Conservation (phyloP, 2,113 vertebrate species). For the Halcyon malimbica region DNA sequence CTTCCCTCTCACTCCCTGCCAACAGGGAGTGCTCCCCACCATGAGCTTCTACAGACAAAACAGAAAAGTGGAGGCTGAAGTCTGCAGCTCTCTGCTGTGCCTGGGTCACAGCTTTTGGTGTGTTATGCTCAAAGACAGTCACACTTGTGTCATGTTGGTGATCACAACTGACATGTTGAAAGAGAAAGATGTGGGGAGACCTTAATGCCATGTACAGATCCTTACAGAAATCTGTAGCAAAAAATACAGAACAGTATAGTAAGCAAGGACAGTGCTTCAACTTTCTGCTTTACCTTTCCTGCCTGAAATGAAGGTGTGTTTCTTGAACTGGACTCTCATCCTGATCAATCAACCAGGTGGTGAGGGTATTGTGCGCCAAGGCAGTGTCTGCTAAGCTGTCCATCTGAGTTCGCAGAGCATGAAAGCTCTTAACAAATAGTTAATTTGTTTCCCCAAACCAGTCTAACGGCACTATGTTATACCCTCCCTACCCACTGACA, state of each 20-base stretch:
- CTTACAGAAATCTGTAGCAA: not conserved
- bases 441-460: not conserved
- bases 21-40: rapidly evolving
- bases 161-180: not conserved
- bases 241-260: not conserved
- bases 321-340: not conserved
- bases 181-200: not conserved
- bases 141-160: not conserved
- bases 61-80: not conserved
- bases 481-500: not conserved
- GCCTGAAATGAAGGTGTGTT: not conserved
- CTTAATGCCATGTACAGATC: not conserved
- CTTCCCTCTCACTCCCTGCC: rapidly evolving
- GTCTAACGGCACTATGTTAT: not conserved
- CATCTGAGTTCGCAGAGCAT: not conserved
- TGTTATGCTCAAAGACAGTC: not conserved
- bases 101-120: not conserved
- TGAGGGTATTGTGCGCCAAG: not conserved
- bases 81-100: not conserved
- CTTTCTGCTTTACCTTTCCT: not conserved
- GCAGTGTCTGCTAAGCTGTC: not conserved
- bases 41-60: not conserved
- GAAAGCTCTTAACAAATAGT: not conserved
- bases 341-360: not conserved
- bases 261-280: not conserved